These are phyloP conservation scores for Carassius carassius DNA, from an alignment of 2,113 vertebrate species.

Conservation along the genomic window DNA sequence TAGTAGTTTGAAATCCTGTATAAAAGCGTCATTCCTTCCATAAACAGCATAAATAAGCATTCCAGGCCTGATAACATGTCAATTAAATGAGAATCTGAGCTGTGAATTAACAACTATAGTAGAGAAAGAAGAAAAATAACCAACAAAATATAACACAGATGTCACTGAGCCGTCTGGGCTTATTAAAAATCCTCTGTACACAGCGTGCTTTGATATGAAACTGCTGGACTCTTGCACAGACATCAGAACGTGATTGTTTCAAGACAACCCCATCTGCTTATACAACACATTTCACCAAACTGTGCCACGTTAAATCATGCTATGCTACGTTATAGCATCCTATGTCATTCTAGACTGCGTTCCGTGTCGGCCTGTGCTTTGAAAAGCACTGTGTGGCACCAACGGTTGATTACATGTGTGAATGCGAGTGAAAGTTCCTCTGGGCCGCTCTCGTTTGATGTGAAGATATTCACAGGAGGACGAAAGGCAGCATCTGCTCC, in stretches of 20 bases:
- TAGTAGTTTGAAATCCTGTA: not conserved
- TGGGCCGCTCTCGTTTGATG: slow-evolving; percentile 53
- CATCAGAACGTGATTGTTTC: slow-evolving; percentile 43
- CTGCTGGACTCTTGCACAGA: slow-evolving; percentile 33
- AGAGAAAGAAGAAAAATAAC: slow-evolving; percentile 43
- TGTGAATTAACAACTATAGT: slow-evolving; percentile 22
- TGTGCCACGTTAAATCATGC: not conserved
- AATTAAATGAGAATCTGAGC: slow-evolving; percentile 19
- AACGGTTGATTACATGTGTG: slow-evolving; percentile 26
- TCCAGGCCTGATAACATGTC: slow-evolving; percentile 6
- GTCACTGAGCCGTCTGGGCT: slow-evolving; percentile 49
- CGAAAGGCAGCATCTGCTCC: slow-evolving; percentile 56
- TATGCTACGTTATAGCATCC: not conserved
- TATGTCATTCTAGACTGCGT: not conserved
- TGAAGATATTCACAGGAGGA: slow-evolving; percentile 54
- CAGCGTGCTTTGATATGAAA: slow-evolving; percentile 50
- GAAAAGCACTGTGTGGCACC: not conserved
- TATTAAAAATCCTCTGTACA: slow-evolving; percentile 51
- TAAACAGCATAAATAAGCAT: not conserved
- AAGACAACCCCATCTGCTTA: slow-evolving; percentile 38
- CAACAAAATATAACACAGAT: slow-evolving; percentile 46
- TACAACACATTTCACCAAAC: slow-evolving; percentile 28
- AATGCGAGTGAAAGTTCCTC: slow-evolving; percentile 42
- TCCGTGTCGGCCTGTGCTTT: not conserved
- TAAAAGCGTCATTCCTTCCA: not conserved